phyloP scores from a whole-genome alignment of 2,113 vertebrate genomes.

The Takifugu bimaculatus region DNA sequence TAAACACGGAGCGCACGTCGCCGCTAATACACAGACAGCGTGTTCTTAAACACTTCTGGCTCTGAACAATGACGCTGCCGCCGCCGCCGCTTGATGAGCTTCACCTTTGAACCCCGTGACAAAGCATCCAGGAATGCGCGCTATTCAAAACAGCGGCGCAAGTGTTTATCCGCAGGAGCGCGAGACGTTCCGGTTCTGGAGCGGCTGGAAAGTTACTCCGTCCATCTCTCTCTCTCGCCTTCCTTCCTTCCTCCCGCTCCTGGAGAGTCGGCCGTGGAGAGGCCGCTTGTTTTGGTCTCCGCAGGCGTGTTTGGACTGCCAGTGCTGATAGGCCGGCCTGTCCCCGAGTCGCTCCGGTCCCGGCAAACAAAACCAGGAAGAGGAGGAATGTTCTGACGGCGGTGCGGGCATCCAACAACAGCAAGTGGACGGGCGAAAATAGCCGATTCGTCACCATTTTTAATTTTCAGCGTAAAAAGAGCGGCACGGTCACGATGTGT shows the following conservation, averaged over 20 bases:
- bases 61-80: conserved; percentile 16
- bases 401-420: conserved; percentile 67
- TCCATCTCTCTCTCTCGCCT: not conserved
- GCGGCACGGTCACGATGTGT: no score
- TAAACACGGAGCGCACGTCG: conserved; percentile 10
- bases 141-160: conserved; percentile 41
- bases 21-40: not conserved
- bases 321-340: conserved; percentile 40
- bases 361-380: conserved; percentile 84
- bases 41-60: conserved; percentile 13
- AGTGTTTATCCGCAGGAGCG: conserved; percentile 29
- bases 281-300: conserved; percentile 54
- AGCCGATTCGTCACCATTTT: not conserved
- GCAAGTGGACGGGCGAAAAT: conserved; percentile 26
- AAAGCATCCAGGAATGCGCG: conserved; percentile 48
- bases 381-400: conserved; percentile 74
- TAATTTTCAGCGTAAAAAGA: not conserved
- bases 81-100: conserved; percentile 27
- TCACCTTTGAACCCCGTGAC: conserved; percentile 29
- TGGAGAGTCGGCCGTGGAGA: conserved; percentile 24
- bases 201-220: conserved; percentile 16
- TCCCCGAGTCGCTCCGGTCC: conserved; percentile 46
- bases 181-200: not conserved
- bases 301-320: conserved; percentile 34
- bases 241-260: conserved; percentile 36